Conservation (phyloP, 2,797 vertebrate species). For the Lateolabrax maculatus region DNA sequence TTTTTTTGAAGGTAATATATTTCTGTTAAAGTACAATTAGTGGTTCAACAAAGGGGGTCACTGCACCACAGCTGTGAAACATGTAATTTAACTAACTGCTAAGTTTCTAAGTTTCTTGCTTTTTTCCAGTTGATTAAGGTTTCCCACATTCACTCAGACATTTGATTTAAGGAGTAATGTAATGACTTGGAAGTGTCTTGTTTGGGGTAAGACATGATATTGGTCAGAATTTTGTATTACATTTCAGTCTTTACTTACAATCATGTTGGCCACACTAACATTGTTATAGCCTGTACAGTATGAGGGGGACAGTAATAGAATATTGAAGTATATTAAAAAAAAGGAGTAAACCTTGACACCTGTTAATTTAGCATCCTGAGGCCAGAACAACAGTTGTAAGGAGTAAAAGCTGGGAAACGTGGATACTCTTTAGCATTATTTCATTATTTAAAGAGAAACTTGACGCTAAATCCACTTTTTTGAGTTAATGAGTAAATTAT, state of each 20-base stretch:
- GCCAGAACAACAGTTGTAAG: not conserved
- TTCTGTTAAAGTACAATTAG: not conserved
- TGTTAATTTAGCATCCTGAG: not conserved
- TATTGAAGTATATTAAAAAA: not conserved
- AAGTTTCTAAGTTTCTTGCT: not conserved
- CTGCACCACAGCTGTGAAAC: not conserved
- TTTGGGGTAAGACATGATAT: not conserved
- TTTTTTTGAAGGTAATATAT: not conserved
- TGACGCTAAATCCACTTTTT: not conserved
- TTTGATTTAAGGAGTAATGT: not conserved
- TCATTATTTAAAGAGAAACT: not conserved
- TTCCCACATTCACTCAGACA: not conserved
- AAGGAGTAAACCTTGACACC: not conserved
- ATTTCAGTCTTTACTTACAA: not conserved
- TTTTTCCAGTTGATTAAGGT: not conserved
- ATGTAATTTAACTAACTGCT: too few relatives aligned
- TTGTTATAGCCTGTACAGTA: constrained; percentile 20
- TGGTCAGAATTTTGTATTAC: not conserved
- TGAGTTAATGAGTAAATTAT: not conserved
- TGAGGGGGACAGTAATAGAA: not conserved
- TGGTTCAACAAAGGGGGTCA: not conserved
- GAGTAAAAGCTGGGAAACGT: not conserved
- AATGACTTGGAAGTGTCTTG: not conserved
- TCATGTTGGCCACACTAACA: not conserved
- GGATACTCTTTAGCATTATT: not conserved